Percentiles rank a stretch among this genome's conserved stretches.
Evolutionary conservation across 2,797 vertebrate species (phyloP).

Genomic region (Sebastes trivittatus): DNA sequence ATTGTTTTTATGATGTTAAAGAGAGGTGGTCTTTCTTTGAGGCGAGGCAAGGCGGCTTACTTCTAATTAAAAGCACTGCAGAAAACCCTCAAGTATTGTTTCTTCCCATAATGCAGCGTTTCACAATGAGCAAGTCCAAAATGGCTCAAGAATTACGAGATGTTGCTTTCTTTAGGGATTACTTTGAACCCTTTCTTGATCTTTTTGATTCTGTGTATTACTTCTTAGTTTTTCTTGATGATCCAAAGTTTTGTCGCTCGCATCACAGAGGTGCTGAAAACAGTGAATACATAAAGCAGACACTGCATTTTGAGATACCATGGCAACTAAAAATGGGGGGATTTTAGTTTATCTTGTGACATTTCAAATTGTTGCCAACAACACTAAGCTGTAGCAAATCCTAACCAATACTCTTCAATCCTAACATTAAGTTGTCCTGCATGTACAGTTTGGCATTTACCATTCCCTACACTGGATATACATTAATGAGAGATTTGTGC

Average conservation of each 20-base stretch:
- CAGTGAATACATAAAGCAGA: background rate
- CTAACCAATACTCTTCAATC: background rate
- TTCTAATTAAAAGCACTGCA: background rate
- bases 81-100: background rate
- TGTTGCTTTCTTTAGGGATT: background rate
- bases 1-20: background rate
- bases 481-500: background rate
- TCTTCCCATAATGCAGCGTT: background rate
- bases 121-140: background rate
- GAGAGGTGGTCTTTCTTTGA: background rate
- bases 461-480: background rate
- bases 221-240: background rate
- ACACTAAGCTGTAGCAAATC: conserved; percentile 1
- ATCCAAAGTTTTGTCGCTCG: background rate
- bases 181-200: background rate
- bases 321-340: background rate
- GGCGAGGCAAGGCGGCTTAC: background rate
- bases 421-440: background rate
- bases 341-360: conserved; percentile 6
- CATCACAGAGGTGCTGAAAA: background rate
- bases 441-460: background rate
- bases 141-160: background rate
- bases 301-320: background rate
- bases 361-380: conserved; percentile 10
- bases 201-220: background rate